These are phyloP conservation scores for Habroteleia sp. DNA, from an alignment of 2,888 invertebrate genomes.

Conservation along the genomic window DNA sequence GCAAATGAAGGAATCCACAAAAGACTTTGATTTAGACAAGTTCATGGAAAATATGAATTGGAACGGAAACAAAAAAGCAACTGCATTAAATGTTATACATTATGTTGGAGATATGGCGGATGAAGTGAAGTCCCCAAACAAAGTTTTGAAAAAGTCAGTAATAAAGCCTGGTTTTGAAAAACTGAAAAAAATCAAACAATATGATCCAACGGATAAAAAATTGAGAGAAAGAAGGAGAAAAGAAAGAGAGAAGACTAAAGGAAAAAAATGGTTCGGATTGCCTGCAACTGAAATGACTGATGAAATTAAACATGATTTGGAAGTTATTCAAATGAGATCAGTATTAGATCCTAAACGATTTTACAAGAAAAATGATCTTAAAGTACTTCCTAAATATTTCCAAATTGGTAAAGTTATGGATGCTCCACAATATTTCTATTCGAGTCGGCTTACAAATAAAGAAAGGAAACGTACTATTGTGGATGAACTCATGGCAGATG, in stretches of 20 bases:
- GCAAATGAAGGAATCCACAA: constrained; percentile 35
- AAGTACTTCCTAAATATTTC: constrained; percentile 95
- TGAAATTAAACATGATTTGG: constrained; percentile 92
- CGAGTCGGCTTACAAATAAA: constrained; percentile 90
- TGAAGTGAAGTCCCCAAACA: constrained; percentile 80
- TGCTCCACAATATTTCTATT: constrained; percentile 93
- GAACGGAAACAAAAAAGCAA: constrained; percentile 66
- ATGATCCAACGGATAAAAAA: constrained; percentile 83
- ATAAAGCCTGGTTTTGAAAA: constrained; percentile 86
- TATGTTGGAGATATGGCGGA: constrained; percentile 76
- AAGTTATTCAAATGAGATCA: constrained; percentile 95
- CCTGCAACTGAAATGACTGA: constrained; percentile 94
- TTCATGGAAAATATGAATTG: constrained; percentile 79
- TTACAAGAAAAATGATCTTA: constrained; percentile 95
- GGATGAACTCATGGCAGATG: constrained; percentile 95
- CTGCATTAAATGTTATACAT: constrained; percentile 2
- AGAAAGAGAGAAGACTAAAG: constrained; percentile 90
- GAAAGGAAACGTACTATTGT: constrained; percentile 94
- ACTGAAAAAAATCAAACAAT: constrained; percentile 84
- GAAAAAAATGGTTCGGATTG: constrained; percentile 94
- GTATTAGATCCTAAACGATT: constrained; percentile 95
- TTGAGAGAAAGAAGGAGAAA: constrained; percentile 84
- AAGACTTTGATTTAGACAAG: constrained; percentile 76
- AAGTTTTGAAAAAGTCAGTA: constrained; percentile 85
- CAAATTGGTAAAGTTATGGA: constrained; percentile 92